Percentiles rank a stretch among this genome's conserved stretches.
phyloP scores from a whole-genome alignment of 2,797 vertebrate species.

The Lindbergichthys nudifrons region DNA sequence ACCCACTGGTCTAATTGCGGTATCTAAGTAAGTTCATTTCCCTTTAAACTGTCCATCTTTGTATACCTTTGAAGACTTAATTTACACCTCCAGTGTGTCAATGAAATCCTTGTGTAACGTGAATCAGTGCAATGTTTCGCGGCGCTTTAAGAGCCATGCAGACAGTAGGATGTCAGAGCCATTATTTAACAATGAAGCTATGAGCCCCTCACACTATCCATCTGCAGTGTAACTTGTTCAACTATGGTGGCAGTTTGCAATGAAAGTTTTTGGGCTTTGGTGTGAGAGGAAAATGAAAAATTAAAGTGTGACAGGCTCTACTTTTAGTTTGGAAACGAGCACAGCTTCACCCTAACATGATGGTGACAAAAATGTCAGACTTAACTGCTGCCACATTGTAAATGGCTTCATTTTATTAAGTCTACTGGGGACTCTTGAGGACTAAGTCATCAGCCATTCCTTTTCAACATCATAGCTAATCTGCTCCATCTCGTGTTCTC shows the following conservation, averaged over 20 bases:
- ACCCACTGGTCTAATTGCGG: slow-evolving; percentile 35
- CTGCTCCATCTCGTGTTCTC: slow-evolving; percentile 44
- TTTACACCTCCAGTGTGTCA: slow-evolving; percentile 31
- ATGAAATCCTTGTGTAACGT: slow-evolving; percentile 25
- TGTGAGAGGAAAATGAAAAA: slow-evolving; percentile 34
- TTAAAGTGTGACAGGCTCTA: slow-evolving; percentile 41
- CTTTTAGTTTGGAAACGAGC: slow-evolving; percentile 36
- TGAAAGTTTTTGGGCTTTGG: slow-evolving; percentile 37
- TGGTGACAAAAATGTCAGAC: slow-evolving; percentile 36
- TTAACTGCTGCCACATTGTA: slow-evolving; percentile 35
- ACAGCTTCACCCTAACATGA: slow-evolving; percentile 31
- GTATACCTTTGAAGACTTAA: slow-evolving; percentile 42
- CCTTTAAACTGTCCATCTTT: slow-evolving; percentile 42
- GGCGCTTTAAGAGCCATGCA: slow-evolving; percentile 12
- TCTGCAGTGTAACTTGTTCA: slow-evolving; percentile 30
- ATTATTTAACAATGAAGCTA: slow-evolving; percentile 30
- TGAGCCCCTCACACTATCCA: slow-evolving; percentile 6
- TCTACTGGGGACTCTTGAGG: slow-evolving; percentile 12
- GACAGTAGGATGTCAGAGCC: not conserved
- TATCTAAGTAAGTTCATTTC: slow-evolving; percentile 31
- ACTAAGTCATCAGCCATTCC: slow-evolving; percentile 35
- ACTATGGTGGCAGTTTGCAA: slow-evolving; percentile 37
- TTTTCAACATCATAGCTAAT: slow-evolving; percentile 50
- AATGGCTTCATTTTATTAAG: slow-evolving; percentile 32
- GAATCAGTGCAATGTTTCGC: slow-evolving; percentile 16